These are phyloP conservation scores for Gobius niger DNA, from an alignment of 2,113 vertebrate species.

Conservation along the genomic window DNA sequence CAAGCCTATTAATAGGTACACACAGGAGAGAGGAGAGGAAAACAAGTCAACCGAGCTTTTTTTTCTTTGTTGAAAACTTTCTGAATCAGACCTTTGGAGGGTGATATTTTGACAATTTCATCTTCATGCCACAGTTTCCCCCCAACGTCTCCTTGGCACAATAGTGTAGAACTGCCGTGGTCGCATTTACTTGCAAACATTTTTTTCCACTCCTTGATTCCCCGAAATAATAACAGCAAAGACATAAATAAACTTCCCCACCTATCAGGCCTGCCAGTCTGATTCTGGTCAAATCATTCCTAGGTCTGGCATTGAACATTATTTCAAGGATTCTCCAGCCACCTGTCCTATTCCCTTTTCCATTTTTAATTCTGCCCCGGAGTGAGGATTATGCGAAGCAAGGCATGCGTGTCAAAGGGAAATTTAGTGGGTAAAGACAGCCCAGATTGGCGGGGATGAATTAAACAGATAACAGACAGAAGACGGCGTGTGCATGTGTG, in stretches of 20 bases:
- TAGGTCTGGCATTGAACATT: constrained; percentile 73
- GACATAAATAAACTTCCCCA: constrained; percentile 17
- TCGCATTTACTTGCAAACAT: constrained; percentile 52
- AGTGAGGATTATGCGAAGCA: constrained; percentile 82
- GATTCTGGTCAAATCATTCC: constrained; percentile 76
- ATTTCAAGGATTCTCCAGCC: constrained; percentile 80
- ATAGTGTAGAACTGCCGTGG: constrained; percentile 57
- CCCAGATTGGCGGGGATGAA: constrained; percentile 82
- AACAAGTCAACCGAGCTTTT: constrained; percentile 39
- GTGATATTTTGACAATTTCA: constrained; percentile 71
- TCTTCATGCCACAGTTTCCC: constrained; percentile 56
- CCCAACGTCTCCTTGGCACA: constrained; percentile 67
- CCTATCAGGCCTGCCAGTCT: constrained; percentile 60
- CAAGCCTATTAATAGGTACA: constrained; percentile 32
- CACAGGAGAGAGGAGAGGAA: constrained; percentile 1
- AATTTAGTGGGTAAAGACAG: constrained; percentile 84
- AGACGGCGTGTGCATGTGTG: constrained; percentile 60
- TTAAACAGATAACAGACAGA: constrained; percentile 80
- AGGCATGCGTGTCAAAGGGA: constrained; percentile 86
- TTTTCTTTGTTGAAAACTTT: constrained; percentile 60
- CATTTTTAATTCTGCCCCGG: constrained; percentile 81
- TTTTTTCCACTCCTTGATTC: constrained; percentile 43
- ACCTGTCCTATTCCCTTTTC: constrained; percentile 74
- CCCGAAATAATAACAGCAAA: constrained; percentile 54
- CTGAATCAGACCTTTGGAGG: constrained; percentile 61